Percentiles rank a stretch among this genome's conserved stretches.
Evolutionary conservation across 2,888 invertebrate species (phyloP).

Genomic region (Plagiodera versicolora): DNA sequence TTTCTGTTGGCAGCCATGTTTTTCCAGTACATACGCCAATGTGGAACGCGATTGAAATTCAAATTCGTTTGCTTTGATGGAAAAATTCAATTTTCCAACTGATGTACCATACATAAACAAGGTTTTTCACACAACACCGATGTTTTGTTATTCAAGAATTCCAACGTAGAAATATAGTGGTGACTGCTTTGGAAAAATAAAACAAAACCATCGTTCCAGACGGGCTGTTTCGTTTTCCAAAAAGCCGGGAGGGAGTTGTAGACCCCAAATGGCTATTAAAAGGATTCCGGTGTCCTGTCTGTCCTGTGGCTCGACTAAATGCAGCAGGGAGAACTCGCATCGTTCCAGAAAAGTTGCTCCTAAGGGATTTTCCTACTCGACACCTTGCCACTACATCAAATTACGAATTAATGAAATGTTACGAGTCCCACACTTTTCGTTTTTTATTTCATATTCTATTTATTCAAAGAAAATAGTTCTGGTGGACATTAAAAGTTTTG

Average conservation of each 20-base stretch:
- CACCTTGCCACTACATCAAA: neutral
- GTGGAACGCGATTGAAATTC: conserved; percentile 10
- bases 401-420: neutral
- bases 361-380: conserved; percentile 11
- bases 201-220: too few species aligned
- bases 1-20: too few species aligned
- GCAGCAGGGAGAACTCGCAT: conserved; percentile 26
- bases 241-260: conserved; percentile 5
- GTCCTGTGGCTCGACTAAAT: conserved; percentile 28
- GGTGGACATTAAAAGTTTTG: too few species aligned
- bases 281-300: conserved; percentile 39
- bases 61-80: conserved; percentile 5
- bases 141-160: too few species aligned
- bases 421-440: neutral
- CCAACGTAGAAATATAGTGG: too few species aligned
- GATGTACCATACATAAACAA: neutral
- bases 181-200: too few species aligned
- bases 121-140: too few species aligned
- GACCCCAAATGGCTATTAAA: conserved; percentile 38
- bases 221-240: too few species aligned
- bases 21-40: neutral
- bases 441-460: too few species aligned
- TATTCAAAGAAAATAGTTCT: too few species aligned
- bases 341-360: conserved; percentile 25
- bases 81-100: conserved; percentile 9